Evolutionary conservation across 2,797 vertebrate species (phyloP), one percentile per base, ranked within the genome.

Genomic region (Synaphobranchus kaupii): DNA sequence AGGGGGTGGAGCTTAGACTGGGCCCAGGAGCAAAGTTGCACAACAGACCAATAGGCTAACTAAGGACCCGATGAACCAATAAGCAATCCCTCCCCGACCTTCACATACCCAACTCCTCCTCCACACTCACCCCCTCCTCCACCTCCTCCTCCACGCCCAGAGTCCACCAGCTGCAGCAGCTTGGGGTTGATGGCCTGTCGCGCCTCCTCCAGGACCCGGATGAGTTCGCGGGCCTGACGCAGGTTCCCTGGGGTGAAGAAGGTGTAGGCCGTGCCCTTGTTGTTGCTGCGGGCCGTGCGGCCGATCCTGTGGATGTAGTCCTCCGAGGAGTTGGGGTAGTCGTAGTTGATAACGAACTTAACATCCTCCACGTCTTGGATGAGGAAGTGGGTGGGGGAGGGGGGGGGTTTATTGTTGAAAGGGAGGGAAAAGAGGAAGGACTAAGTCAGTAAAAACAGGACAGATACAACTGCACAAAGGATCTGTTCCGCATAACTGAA

Each of bases 331-430:
- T 99, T 99, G 94, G 98, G 98, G 97, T 99, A 99, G 97, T 99
- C 98, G 97, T 97, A 99, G 97, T 99, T 99, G 97, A 99, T 99
- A 97, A 99, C 99, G 97, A 99, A 99, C 98, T 99, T 99, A 95
- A 99, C 97, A 94, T 99, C 99, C 96, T 99, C 98, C 94, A 99
- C 99, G 98, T 99, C 99, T 99, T 87, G 82, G 66, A 68, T 84
- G 63, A 84, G 47, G 34, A 54, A 58, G n/a, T 22, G 58, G 48
- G 58, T 28, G n/a, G 31, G 56, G 28, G 31, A 34, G 39, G 58
- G 17, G 7, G 8, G 28, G 34, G 80, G 66, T 87, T 87, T 84
- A 6, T 39, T 83, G 39, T 87, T 85, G 25, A 31, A 85, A 50
- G n/a, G 39, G 50, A 17, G 84, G n/a, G 54, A 81, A 54, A 52